These are phyloP conservation scores for Onthophagus taurus DNA, from an alignment of 1,140 invertebrate species.

Conservation along the genomic window DNA sequence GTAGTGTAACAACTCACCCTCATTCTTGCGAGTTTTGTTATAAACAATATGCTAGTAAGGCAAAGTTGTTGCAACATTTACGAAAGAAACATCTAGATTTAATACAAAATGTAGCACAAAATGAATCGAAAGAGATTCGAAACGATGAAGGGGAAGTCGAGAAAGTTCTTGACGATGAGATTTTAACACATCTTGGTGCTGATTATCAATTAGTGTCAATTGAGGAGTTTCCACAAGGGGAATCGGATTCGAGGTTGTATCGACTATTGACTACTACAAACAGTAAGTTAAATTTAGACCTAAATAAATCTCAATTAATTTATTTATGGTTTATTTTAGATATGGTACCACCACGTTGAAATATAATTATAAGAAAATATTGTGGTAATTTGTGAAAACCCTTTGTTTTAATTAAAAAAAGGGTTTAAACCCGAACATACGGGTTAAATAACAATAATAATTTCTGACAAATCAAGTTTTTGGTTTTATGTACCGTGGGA, in stretches of 20 bases:
- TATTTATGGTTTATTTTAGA: constrained; percentile 17
- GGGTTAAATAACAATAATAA: too few relatives aligned
- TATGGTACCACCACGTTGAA: constrained; percentile 29
- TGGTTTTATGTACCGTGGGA: constrained; percentile 7
- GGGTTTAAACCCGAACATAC: too few relatives aligned
- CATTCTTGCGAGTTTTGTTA: constrained; percentile 74
- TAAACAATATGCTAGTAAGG: constrained; percentile 75
- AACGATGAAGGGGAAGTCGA: constrained; percentile 4
- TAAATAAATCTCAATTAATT: not conserved
- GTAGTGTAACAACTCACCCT: constrained; percentile 62
- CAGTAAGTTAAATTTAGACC: constrained; percentile 17
- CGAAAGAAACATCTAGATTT: constrained; percentile 60
- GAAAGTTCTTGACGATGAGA: constrained; percentile 17
- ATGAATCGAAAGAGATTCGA: not conserved
- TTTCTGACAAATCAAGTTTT: too few relatives aligned
- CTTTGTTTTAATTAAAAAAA: too few relatives aligned
- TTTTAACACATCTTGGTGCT: constrained; percentile 20
- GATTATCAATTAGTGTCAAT: constrained; percentile 24
- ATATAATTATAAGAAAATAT: not conserved
- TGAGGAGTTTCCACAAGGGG: constrained; percentile 21
- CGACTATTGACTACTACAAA: constrained; percentile 27
- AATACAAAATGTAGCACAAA: constrained; percentile 12
- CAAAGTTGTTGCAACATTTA: constrained; percentile 73
- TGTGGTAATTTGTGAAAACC: not conserved
- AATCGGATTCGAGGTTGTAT: constrained; percentile 25